Percentiles rank a stretch among this genome's conserved stretches.
phyloP scores from a whole-genome alignment of 2,113 vertebrate genomes.

The Nothobranchius kuhntae region DNA sequence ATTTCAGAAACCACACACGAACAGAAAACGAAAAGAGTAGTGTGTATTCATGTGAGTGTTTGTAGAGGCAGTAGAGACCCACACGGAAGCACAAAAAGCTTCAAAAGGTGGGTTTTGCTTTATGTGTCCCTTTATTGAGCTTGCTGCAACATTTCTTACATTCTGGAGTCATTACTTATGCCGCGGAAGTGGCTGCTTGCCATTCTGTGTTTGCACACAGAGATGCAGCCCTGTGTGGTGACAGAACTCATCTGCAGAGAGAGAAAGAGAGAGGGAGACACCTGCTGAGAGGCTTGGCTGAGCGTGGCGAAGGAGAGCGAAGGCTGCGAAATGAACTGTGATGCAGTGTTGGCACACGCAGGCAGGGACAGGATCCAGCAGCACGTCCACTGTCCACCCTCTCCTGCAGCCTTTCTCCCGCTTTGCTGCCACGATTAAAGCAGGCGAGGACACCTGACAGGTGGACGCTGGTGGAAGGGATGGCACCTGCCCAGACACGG shows the following conservation, averaged over 20 bases:
- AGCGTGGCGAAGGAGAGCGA: constrained; percentile 49
- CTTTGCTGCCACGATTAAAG: constrained; percentile 51
- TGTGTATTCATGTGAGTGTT: too few relatives aligned
- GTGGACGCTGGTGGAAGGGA: constrained; percentile 62
- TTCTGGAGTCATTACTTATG: constrained; percentile 24
- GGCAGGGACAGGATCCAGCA: constrained; percentile 59
- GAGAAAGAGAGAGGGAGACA: constrained; percentile 57
- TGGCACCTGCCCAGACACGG: constrained; percentile 61
- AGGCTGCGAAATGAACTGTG: constrained; percentile 70
- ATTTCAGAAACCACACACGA: too few relatives aligned
- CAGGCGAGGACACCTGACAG: constrained; percentile 72
- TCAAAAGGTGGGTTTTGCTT: too few relatives aligned
- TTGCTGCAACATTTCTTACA: constrained; percentile 9
- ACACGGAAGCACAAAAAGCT: neutral
- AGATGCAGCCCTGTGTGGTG: constrained; percentile 36
- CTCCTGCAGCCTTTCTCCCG: constrained; percentile 25
- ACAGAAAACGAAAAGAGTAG: too few relatives aligned
- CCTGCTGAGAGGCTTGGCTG: constrained; percentile 74
- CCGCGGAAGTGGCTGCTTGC: constrained; percentile 29
- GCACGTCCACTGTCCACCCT: constrained; percentile 31
- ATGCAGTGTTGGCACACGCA: constrained; percentile 60
- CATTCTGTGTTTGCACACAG: constrained; percentile 32
- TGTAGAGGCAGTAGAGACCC: neutral
- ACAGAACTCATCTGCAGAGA: constrained; percentile 59
- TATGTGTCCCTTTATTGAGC: neutral